These are phyloP conservation scores for Panulirus ornatus DNA, from an alignment of 1,140 invertebrate genomes.

Conservation along the genomic window DNA sequence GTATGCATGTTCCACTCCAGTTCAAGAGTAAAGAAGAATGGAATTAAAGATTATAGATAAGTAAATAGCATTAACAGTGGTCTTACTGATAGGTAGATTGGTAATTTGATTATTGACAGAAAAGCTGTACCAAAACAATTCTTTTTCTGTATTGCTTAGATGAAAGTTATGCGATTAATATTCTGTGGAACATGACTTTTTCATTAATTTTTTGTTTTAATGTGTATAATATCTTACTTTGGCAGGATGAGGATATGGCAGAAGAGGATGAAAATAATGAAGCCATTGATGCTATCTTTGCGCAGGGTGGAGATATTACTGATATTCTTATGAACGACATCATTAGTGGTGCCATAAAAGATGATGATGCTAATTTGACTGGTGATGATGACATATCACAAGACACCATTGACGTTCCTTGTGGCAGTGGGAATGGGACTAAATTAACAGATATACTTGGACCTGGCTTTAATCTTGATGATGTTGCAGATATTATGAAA, in stretches of 20 bases:
- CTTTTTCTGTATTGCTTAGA: too few species aligned
- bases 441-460: constrained; percentile 76
- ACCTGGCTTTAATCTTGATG: constrained; percentile 77
- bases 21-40: too few species aligned
- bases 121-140: too few species aligned
- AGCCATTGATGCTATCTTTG: constrained; percentile 81
- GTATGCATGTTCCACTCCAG: too few species aligned
- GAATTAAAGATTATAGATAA: too few species aligned
- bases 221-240: constrained; percentile 37
- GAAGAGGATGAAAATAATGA: constrained; percentile 83
- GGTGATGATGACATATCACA: constrained; percentile 72
- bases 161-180: not conserved
- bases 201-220: constrained; percentile 23
- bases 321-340: constrained; percentile 87
- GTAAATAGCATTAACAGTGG: too few species aligned
- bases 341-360: constrained; percentile 84
- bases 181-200: not conserved
- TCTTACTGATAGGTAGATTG: too few species aligned
- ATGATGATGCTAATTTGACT: constrained; percentile 66
- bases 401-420: constrained; percentile 55
- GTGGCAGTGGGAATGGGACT: constrained; percentile 67
- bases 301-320: constrained; percentile 84
- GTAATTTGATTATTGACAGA: too few species aligned
- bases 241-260: constrained; percentile 83
- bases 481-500: constrained; percentile 75